phyloP scores from a whole-genome alignment of 2,888 invertebrate species.

The Drosophila meridionalis region DNA sequence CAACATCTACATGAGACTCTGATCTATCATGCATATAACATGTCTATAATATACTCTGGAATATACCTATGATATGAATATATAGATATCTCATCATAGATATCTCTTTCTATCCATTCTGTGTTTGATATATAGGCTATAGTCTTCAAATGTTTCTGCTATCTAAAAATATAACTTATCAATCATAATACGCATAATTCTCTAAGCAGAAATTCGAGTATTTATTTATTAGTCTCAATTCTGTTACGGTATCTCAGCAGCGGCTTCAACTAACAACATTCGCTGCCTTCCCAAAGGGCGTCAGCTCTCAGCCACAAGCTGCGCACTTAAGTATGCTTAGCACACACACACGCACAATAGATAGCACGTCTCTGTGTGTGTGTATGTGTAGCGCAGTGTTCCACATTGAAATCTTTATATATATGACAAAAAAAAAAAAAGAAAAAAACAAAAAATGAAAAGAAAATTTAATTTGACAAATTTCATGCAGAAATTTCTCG shows the following conservation, averaged over 20 bases:
- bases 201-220: not conserved
- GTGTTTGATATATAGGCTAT: too few relatives aligned
- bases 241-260: constrained; percentile 2
- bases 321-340: constrained; percentile 59
- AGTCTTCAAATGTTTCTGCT: not conserved
- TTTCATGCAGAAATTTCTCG: constrained; percentile 9
- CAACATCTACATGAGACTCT: too few relatives aligned
- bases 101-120: too few relatives aligned
- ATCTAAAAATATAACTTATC: not conserved
- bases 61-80: too few relatives aligned
- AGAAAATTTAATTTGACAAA: constrained; percentile 31
- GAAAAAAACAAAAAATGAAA: not conserved
- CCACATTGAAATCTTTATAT: constrained; percentile 33
- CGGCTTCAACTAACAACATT: not conserved
- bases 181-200: not conserved
- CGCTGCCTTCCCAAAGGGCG: not conserved
- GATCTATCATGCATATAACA: too few relatives aligned
- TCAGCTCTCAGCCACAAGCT: constrained; percentile 20
- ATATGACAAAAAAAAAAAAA: constrained; percentile 18
- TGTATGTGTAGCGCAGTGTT: constrained; percentile 11
- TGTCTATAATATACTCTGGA: too few relatives aligned
- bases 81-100: too few relatives aligned
- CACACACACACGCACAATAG: constrained; percentile 39
- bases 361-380: constrained; percentile 4
- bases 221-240: not conserved